These are phyloP conservation scores for Gallinago paraguaiae DNA, from an alignment of 2,113 vertebrate species.

Conservation along the genomic window DNA sequence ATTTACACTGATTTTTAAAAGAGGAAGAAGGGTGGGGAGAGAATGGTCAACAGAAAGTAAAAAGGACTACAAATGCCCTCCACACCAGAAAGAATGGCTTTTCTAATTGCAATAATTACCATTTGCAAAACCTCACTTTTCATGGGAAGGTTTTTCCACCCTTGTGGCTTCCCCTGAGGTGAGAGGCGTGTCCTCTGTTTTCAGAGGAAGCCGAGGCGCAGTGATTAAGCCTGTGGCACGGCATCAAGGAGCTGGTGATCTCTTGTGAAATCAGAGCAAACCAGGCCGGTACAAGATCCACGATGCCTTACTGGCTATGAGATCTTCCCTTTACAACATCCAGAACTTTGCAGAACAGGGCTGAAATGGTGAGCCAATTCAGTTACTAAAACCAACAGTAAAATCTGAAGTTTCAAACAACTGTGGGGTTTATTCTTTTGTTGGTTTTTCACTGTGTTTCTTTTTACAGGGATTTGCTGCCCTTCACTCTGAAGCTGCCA, in stretches of 20 bases:
- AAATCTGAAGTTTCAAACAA: background rate
- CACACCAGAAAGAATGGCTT: background rate
- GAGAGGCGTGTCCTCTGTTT: background rate
- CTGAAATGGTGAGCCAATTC: background rate
- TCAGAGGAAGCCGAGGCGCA: background rate
- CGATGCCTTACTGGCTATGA: background rate
- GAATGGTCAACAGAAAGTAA: background rate
- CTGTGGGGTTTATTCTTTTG: background rate
- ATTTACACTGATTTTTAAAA: background rate
- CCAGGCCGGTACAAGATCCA: background rate
- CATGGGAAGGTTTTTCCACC: background rate
- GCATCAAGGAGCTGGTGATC: background rate
- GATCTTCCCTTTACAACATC: background rate
- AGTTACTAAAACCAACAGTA: background rate
- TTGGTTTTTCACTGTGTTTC: background rate
- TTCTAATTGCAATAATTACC: background rate
- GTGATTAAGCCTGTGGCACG: background rate
- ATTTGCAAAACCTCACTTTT: background rate
- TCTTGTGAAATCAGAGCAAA: background rate
- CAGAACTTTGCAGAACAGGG: background rate
- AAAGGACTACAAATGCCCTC: background rate
- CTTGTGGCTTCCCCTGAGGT: background rate
- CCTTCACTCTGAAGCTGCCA: slow-evolving; percentile 86
- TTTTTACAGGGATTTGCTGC: slow-evolving; percentile 87
- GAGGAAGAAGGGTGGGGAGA: background rate